These are phyloP conservation scores for Papilio demoleus DNA, from an alignment of 2,888 invertebrate species.

Conservation along the genomic window DNA sequence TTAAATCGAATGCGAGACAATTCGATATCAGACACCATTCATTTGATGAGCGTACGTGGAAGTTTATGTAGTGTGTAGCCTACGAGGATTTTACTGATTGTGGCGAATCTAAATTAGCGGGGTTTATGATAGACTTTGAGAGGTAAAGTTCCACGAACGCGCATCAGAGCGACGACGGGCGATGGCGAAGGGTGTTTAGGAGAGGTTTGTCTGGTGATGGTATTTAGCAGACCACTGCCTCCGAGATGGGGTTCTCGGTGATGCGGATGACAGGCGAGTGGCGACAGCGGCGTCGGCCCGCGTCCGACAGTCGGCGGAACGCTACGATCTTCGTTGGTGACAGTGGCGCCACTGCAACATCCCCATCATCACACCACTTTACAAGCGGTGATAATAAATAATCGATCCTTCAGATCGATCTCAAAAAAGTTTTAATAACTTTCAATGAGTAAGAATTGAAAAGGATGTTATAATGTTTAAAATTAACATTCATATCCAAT, in stretches of 20 bases:
- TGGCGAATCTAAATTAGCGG: conserved; percentile 6
- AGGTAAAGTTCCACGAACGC: conserved; percentile 24
- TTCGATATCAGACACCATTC: conserved; percentile 27
- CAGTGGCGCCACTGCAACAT: conserved; percentile 86
- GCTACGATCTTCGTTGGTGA: conserved; percentile 88
- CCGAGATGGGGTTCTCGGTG: conserved; percentile 91
- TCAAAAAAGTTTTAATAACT: not conserved
- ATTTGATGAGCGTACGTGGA: conserved; percentile 22
- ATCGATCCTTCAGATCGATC: not conserved
- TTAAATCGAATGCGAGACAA: not conserved
- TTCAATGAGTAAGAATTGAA: not conserved
- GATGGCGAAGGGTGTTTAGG: not conserved
- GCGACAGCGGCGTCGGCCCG: conserved; percentile 75
- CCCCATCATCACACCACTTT: not conserved
- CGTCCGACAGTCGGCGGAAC: conserved; percentile 84
- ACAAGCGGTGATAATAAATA: not conserved
- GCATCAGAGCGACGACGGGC: conserved; percentile 3
- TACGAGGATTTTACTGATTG: not conserved
- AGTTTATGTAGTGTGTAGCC: conserved; percentile 13
- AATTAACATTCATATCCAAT: not conserved
- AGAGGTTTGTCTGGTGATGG: not conserved
- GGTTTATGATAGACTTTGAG: not conserved
- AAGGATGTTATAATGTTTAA: not conserved
- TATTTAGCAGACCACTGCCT: conserved; percentile 88
- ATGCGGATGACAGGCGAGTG: conserved; percentile 88